A percentile compares a stretch with the other conserved stretches of the same genome.
These are phyloP conservation scores for Polylopha cassiicola DNA, from an alignment of 2,888 invertebrate genomes.

Conservation along the genomic window DNA sequence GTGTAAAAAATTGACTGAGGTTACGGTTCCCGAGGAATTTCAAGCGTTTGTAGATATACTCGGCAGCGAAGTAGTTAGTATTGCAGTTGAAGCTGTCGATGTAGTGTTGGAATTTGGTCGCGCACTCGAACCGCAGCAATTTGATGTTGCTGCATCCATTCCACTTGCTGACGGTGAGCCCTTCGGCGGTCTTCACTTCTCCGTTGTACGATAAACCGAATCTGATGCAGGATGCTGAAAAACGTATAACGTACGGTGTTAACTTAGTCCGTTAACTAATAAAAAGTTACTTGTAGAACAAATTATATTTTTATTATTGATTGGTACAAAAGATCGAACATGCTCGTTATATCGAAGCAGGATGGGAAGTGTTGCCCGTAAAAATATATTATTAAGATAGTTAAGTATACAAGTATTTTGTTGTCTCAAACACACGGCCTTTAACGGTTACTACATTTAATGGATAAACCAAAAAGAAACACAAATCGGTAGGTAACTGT, in stretches of 20 bases:
- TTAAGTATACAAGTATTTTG: background rate
- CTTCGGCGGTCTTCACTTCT: constrained; percentile 71
- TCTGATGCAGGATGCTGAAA: constrained; percentile 71
- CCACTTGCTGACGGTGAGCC: constrained; percentile 76
- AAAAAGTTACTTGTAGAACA: too few species aligned
- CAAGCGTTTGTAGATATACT: constrained; percentile 95
- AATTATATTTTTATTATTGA: too few species aligned
- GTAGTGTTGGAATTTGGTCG: constrained; percentile 90
- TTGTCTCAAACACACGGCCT: too few species aligned
- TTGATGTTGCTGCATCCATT: constrained; percentile 94
- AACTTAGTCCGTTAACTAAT: too few species aligned
- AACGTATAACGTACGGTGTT: constrained; percentile 24
- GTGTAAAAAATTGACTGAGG: constrained; percentile 87
- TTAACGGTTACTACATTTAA: too few species aligned
- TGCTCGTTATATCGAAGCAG: too few species aligned
- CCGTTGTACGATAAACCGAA: constrained; percentile 92
- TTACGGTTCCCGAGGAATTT: constrained; percentile 91
- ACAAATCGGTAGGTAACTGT: too few species aligned
- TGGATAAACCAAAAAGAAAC: too few species aligned
- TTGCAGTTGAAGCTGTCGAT: constrained; percentile 96
- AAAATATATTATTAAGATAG: constrained; percentile 7
- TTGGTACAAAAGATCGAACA: too few species aligned
- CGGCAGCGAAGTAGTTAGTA: constrained; percentile 95
- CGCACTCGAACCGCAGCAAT: constrained; percentile 87
- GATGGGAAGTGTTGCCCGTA: too few species aligned